Conservation (phyloP, 2,797 vertebrate species). For the Alectoris magna region DNA sequence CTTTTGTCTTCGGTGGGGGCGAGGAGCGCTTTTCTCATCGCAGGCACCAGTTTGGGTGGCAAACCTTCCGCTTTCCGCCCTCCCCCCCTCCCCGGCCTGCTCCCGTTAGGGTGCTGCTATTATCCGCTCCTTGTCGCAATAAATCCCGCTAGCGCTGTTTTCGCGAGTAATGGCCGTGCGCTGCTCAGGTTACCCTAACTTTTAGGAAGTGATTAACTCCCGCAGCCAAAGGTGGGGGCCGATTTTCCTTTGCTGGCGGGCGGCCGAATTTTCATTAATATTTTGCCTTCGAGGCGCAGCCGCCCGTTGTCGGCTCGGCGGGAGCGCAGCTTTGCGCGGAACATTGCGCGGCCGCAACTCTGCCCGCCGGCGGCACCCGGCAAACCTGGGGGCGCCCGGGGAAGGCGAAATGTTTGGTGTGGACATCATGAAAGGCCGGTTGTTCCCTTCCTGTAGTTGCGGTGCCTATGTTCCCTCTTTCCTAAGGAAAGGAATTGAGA, state of each 20-base stretch:
- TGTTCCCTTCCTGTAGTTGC: slow-evolving; percentile 43
- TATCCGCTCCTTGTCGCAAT: background rate
- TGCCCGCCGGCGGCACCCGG: background rate
- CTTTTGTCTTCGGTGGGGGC: slow-evolving; percentile 25
- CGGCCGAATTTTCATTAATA: slow-evolving; percentile 57
- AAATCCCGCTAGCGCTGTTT: background rate
- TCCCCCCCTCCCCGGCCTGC: too few relatives aligned
- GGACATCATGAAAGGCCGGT: slow-evolving; percentile 33
- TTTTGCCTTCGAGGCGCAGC: slow-evolving; percentile 60
- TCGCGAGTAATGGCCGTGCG: background rate
- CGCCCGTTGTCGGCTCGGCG: slow-evolving; percentile 68
- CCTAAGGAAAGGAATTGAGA: slow-evolving; percentile 56
- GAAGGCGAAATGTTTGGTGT: slow-evolving; percentile 54
- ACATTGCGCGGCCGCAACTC: slow-evolving; percentile 24
- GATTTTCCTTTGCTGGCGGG: slow-evolving; percentile 30
- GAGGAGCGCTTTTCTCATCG: slow-evolving; percentile 40
- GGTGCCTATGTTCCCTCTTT: slow-evolving; percentile 36
- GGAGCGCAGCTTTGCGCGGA: slow-evolving; percentile 39
- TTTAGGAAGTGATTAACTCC: slow-evolving; percentile 58
- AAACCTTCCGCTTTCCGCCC: slow-evolving; percentile 20
- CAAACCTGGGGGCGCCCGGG: slow-evolving; percentile 28
- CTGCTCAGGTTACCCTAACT: slow-evolving; percentile 44
- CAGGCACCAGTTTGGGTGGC: slow-evolving; percentile 37
- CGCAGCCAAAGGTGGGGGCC: slow-evolving; percentile 7
- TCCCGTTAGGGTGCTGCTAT: background rate